Base-by-base conservation (phyloP, 1,140 invertebrate species). In the Macrosteles quadrilineatus region DNA sequence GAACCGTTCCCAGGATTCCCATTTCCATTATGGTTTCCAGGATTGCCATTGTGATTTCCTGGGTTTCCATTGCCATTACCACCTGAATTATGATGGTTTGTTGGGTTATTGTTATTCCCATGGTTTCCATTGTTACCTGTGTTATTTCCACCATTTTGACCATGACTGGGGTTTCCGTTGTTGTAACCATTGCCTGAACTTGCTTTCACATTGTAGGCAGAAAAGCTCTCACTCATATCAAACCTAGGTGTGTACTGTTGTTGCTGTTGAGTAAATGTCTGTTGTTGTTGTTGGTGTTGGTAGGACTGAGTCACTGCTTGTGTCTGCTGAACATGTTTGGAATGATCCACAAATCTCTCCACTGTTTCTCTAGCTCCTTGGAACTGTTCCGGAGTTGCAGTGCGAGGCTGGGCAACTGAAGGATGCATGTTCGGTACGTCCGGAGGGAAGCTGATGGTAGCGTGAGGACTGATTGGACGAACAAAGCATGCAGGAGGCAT, bases 371-470 rank as follows among this genome's bases (percentile, higher is more conserved):
- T n/a, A 50, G 47, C 47, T 50, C n/a, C 47, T 50, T 50, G 47
- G 21, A 50, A 50, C 47, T 50, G 47, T 50, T 50, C 47, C 6
- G 47, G 47, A 19, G 47, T 50, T 19, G 47, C 47, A 19, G n/a
- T 19, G 4, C 47, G 17, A 6, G 47, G 68, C 17, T 70, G 69
- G 27, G 70, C 68, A 19, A 2, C 50, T 31, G 21, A 43, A n/a
- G 23, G 50, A 32, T 4, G 47, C 23, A 19, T 47, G 17, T 17
- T 47, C 30, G 75, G 74, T 17, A 76, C 47, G 21, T 76, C 68
- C 14, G 76, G 75, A 21, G 76, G 76, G 40, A 76, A 77, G 12
- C 71, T 65, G 2, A 77, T 57, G 3, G 71, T 47, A 27, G 72
- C 73, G 30, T 65, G 57, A 0, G 76, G 75, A 17, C 72, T 73